phyloP scores from a whole-genome alignment of 2,113 vertebrate genomes.

The Cyrtonyx montezumae region DNA sequence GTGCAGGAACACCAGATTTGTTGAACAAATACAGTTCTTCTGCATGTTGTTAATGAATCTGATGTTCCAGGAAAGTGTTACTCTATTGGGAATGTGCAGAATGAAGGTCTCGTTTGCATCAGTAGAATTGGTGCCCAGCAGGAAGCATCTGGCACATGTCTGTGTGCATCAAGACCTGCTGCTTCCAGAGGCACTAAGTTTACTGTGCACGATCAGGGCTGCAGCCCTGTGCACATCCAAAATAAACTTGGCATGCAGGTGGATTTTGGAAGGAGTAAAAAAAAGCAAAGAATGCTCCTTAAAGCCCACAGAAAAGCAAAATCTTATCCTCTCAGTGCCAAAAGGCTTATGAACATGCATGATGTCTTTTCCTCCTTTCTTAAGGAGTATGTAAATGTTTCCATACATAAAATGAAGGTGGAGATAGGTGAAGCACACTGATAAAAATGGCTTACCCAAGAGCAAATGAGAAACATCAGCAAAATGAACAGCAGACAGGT shows the following conservation, averaged over 20 bases:
- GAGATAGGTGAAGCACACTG: neutral
- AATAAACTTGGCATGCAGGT: neutral
- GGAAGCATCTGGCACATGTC: neutral
- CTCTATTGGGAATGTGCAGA: neutral
- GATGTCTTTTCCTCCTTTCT: neutral
- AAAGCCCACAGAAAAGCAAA: too few species aligned
- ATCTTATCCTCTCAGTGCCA: neutral
- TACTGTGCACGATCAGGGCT: neutral
- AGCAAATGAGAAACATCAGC: neutral
- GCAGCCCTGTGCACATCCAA: neutral
- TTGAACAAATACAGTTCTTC: neutral
- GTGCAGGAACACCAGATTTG: neutral
- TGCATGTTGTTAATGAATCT: fast-evolving
- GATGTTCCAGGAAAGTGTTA: neutral
- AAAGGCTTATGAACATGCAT: neutral
- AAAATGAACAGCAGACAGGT: neutral
- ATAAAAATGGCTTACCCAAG: neutral
- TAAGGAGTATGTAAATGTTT: neutral
- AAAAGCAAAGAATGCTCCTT: neutral
- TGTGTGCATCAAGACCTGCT: fast-evolving
- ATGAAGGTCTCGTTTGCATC: neutral
- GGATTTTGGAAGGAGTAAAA: neutral
- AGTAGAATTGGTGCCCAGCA: neutral
- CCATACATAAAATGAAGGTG: neutral
- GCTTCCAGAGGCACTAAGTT: fast-evolving